phyloP scores from a whole-genome alignment of 2,797 vertebrate species.

The Pyrocephalus nanus region DNA sequence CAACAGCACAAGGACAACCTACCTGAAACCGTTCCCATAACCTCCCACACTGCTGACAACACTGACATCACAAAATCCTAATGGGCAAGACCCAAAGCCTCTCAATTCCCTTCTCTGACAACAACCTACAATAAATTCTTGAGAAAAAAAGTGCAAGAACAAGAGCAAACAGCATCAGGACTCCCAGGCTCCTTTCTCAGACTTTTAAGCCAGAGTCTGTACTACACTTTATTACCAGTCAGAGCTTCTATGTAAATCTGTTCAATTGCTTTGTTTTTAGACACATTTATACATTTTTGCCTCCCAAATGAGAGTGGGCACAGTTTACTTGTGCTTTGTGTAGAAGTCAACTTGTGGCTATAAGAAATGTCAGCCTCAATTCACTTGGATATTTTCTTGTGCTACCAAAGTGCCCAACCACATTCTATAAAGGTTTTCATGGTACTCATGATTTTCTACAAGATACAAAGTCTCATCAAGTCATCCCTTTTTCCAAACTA shows the following conservation, averaged over 20 bases:
- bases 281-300: neutral
- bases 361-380: neutral
- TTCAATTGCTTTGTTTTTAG: neutral
- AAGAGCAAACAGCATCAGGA: neutral
- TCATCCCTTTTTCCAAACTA: neutral
- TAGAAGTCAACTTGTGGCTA: neutral
- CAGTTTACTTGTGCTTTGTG: neutral
- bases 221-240: neutral
- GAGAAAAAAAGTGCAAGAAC: neutral
- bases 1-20: neutral
- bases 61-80: neutral
- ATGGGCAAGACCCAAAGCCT: neutral
- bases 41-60: neutral
- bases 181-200: neutral
- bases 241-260: neutral
- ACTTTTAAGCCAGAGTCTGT: neutral
- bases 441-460: neutral
- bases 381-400: neutral
- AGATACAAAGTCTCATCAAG: neutral
- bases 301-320: neutral
- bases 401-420: neutral
- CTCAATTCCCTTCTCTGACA: neutral
- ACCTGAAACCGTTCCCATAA: neutral
- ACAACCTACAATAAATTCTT: neutral
- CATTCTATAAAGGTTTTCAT: neutral